A percentile compares a stretch with the other conserved stretches of the same genome.
phyloP scores from a whole-genome alignment of 2,113 vertebrate genomes.

The Phylloscopus whistleri region DNA sequence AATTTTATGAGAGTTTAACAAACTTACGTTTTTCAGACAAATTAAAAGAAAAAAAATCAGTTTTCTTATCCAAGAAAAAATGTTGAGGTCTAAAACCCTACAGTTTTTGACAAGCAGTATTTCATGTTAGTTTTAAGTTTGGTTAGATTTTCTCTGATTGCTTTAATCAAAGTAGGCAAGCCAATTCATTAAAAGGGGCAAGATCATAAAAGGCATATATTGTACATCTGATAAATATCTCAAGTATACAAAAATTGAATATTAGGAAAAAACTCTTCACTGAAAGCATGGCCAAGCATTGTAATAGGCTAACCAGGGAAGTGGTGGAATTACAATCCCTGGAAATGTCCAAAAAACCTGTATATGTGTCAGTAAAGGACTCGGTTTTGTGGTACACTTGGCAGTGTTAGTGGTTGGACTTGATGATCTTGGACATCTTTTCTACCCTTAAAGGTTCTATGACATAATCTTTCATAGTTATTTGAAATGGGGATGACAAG shows the following conservation, averaged over 20 bases:
- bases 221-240: not conserved
- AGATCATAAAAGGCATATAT: not conserved
- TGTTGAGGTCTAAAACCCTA: not conserved
- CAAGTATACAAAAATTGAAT: not conserved
- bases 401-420: not conserved
- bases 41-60: not conserved
- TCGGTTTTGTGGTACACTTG: rapidly evolving
- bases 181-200: not conserved
- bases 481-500: not conserved
- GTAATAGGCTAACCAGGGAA: not conserved
- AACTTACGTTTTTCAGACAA: not conserved
- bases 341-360: not conserved
- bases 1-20: not conserved
- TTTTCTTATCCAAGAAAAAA: not conserved
- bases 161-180: not conserved
- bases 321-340: not conserved
- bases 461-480: not conserved
- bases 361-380: not conserved
- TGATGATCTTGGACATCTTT: not conserved
- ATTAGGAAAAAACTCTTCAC: not conserved
- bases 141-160: not conserved
- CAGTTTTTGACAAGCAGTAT: not conserved
- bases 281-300: not conserved
- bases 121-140: not conserved
- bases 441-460: not conserved